phyloP scores from a whole-genome alignment of 2,797 vertebrate genomes.

The Euphonia xanthogaster region DNA sequence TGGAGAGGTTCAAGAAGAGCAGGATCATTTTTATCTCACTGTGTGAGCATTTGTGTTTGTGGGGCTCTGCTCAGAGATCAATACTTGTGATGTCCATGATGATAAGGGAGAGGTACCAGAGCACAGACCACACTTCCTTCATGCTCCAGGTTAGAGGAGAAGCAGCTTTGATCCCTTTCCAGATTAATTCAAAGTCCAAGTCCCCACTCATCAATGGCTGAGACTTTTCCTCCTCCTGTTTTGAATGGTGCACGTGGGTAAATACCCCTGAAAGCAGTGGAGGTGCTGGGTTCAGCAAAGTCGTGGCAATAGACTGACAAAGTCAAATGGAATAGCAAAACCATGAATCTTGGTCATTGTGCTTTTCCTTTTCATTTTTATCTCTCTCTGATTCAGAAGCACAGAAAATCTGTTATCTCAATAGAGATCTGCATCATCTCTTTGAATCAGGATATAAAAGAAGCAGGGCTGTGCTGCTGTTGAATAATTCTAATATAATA shows the following conservation, averaged over 20 bases:
- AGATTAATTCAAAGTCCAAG: background rate
- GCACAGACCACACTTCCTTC: background rate
- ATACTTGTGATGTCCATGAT: background rate
- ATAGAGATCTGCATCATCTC: background rate
- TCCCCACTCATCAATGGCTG: background rate
- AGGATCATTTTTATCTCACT: background rate
- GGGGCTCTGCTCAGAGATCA: background rate
- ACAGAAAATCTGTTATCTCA: background rate
- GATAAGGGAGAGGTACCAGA: background rate
- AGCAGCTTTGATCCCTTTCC: background rate
- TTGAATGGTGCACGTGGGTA: background rate
- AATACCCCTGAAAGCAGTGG: background rate
- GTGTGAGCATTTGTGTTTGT: background rate
- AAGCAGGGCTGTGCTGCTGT: background rate
- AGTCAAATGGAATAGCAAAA: background rate
- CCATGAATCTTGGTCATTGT: background rate
- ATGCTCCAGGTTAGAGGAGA: background rate
- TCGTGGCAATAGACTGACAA: background rate
- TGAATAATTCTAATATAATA: background rate
- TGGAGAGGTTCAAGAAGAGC: background rate
- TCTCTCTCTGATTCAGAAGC: background rate
- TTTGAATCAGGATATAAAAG: background rate
- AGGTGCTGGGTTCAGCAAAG: background rate
- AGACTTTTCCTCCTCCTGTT: background rate
- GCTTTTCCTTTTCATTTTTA: background rate